These are phyloP conservation scores for Cheilosia grossa DNA, from an alignment of 2,888 invertebrate species.

Conservation along the genomic window DNA sequence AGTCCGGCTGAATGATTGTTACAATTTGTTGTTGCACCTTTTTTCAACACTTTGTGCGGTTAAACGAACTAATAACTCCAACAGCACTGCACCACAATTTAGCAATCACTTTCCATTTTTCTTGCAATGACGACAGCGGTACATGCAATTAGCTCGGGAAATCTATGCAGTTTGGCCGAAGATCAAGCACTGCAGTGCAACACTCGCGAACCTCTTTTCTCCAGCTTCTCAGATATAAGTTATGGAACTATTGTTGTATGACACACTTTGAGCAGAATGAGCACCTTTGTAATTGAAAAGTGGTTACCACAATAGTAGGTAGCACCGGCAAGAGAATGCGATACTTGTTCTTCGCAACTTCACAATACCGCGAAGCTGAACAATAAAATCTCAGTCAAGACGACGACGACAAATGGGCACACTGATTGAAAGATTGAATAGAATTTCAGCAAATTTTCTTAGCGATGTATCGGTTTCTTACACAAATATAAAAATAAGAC, in stretches of 20 bases:
- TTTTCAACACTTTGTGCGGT: constrained; percentile 62
- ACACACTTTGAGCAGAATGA: constrained; percentile 64
- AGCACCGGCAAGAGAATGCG: constrained; percentile 48
- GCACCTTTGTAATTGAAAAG: constrained; percentile 65
- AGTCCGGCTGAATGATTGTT: too few species aligned
- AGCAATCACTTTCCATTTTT: constrained; percentile 71
- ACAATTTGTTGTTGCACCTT: constrained; percentile 40
- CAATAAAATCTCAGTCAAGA: constrained; percentile 36
- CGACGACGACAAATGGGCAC: constrained; percentile 59
- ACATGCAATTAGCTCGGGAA: constrained; percentile 55
- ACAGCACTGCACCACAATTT: constrained; percentile 53
- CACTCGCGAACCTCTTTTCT: constrained; percentile 61
- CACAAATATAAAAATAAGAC: constrained; percentile 13
- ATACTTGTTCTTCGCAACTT: constrained; percentile 56
- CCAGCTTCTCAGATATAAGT: constrained; percentile 17
- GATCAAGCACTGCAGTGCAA: constrained; percentile 63
- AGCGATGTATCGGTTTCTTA: constrained; percentile 34
- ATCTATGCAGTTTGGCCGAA: constrained; percentile 44
- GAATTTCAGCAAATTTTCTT: constrained; percentile 41
- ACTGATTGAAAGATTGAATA: constrained; percentile 60
- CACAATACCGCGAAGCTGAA: constrained; percentile 38
- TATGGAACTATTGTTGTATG: constrained; percentile 50
- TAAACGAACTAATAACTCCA: constrained; percentile 59
- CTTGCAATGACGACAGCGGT: constrained; percentile 17
- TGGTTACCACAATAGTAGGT: constrained; percentile 39